Percentiles rank a stretch among this genome's conserved stretches.
Conservation (phyloP, 2,888 invertebrate species). For the Anagyrus pseudococci region DNA sequence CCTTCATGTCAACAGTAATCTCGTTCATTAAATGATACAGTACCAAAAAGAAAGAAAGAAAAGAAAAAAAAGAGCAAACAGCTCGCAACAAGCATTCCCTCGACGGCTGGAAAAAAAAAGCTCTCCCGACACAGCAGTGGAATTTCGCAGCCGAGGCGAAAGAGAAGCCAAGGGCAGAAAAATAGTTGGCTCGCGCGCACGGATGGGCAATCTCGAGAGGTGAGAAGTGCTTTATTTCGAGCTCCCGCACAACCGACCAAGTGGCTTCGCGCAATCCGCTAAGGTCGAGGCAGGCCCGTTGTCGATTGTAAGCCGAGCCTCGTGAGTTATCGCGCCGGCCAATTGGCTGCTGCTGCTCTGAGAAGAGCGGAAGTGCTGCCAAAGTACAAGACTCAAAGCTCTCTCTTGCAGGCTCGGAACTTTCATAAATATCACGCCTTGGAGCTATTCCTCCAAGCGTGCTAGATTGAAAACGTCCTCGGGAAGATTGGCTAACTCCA, state of each 20-base stretch:
- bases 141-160: too few relatives aligned
- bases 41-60: too few relatives aligned
- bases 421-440: neutral
- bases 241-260: conserved; percentile 10
- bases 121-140: too few relatives aligned
- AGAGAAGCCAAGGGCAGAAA: too few relatives aligned
- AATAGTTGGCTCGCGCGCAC: too few relatives aligned
- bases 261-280: conserved; percentile 8
- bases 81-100: too few relatives aligned
- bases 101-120: too few relatives aligned
- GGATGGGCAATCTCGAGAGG: conserved; percentile 8
- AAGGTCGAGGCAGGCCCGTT: neutral
- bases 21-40: too few relatives aligned
- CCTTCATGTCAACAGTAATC: too few relatives aligned
- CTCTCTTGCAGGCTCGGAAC: neutral
- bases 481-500: neutral
- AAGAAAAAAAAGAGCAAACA: too few relatives aligned
- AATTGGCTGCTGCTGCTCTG: conserved; percentile 8
- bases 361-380: neutral
- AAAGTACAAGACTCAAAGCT: neutral
- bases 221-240: conserved; percentile 3
- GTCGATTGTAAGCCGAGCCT: conserved; percentile 1
- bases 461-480: conserved; percentile 1
- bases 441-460: neutral
- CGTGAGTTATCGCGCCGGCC: conserved; percentile 17